Base-by-base conservation (phyloP, 2,888 invertebrate species). In the Tenthredo scrophulariae region DNA sequence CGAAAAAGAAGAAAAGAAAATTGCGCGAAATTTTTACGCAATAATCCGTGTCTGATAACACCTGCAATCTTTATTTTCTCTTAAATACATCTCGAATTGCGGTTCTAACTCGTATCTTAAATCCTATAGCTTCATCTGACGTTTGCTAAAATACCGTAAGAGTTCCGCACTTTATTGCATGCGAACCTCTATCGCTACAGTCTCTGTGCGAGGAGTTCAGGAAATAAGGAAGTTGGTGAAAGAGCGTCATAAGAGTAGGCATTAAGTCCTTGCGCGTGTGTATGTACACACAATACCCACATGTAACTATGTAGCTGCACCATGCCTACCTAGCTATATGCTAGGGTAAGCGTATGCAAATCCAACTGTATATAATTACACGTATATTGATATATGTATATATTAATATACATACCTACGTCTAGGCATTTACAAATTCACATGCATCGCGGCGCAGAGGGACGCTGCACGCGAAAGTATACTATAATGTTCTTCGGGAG, bases 401-500 rank as follows among this genome's bases (percentile, higher is more conserved):
- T 43, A 74, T 74, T 40, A 43, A 74, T 74, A 74, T 43, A n/a
- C 37, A 13, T 15, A 54, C 33, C 22, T 50, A 77, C 29, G 54
- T 50, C 43, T 77, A 50, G 43, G 26, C 50, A 77, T 77, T 46
- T 50, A 77, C 22, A 50, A 50, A 50, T 50, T 50, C 50, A 29
- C 50, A 50, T 33, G 77, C 50, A 26, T 50, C 46, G n/a, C 18
- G 22, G 13, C 40, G 33, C 15, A 54, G 40, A 62, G 18, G 22
- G 80, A 62, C 80, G 77, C 18, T 29, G 46, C 83, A 83, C 83
- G 83, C 83, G 83, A 83, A 83, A 70, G 67, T 80, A 62, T 62
- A 77, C 46, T 80, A 40, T 26, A 29, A 54, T 80, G 67, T 15
- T n/a, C 80, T n/a, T 46, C n/a, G 67, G 62, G 83, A 83, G 43